These are phyloP conservation scores for Eidolon dupreanum DNA, from an alignment of 2,797 vertebrate species.

Conservation along the genomic window DNA sequence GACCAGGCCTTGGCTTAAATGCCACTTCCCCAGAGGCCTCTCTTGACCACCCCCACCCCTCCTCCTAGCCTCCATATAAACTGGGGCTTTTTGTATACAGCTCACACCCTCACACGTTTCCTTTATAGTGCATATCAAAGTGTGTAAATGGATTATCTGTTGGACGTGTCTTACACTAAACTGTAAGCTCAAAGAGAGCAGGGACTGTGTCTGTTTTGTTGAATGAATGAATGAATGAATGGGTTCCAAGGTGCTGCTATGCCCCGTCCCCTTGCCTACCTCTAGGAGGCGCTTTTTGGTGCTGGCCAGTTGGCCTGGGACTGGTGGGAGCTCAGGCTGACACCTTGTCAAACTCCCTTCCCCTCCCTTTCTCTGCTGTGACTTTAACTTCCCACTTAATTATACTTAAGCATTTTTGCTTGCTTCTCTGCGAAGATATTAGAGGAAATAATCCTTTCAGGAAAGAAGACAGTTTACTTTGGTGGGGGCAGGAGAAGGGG, in stretches of 20 bases:
- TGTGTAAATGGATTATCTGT: not conserved
- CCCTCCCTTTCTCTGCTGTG: not conserved
- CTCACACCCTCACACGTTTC: not conserved
- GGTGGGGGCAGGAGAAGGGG: not conserved
- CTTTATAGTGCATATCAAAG: not conserved
- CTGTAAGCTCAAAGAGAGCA: not conserved
- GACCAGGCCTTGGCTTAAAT: not conserved
- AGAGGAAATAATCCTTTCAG: slow-evolving; percentile 32
- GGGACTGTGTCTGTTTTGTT: not conserved
- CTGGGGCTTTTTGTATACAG: not conserved
- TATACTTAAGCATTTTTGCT: not conserved
- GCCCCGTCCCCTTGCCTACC: not conserved
- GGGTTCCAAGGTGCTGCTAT: not conserved
- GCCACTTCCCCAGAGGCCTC: not conserved
- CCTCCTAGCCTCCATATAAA: not conserved
- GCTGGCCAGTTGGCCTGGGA: not conserved
- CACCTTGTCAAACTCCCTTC: rapidly evolving
- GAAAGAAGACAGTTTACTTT: slow-evolving; percentile 22
- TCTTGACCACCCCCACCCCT: rapidly evolving
- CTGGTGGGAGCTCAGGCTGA: not conserved
- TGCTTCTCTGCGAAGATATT: not conserved
- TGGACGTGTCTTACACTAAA: not conserved
- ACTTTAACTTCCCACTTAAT: not conserved
- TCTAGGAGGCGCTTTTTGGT: not conserved
- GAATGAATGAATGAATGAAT: not conserved